phyloP scores from a whole-genome alignment of 2,797 vertebrate genomes.

The Furcifer pardalis region DNA sequence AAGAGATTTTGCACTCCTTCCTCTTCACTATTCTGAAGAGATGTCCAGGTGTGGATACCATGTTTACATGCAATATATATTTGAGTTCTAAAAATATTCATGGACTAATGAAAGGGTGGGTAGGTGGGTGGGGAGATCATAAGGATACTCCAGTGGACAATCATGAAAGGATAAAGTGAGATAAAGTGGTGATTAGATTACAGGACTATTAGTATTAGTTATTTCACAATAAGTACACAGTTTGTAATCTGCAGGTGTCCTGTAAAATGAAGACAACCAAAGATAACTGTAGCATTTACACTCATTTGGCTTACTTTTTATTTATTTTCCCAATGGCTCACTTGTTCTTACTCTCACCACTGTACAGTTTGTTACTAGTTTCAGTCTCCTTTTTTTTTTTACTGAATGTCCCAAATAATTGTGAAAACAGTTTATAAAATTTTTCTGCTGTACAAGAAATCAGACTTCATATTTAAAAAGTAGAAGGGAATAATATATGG shows the following conservation, averaged over 20 bases:
- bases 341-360: slow-evolving; percentile 30
- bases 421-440: slow-evolving; percentile 53
- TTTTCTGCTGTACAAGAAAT: slow-evolving; percentile 38
- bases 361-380: slow-evolving; percentile 34
- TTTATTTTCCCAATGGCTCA: slow-evolving; percentile 23
- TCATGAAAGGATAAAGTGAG: neutral
- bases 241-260: slow-evolving; percentile 15
- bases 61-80: neutral
- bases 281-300: slow-evolving; percentile 24
- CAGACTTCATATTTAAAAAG: slow-evolving; percentile 16
- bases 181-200: slow-evolving; percentile 13
- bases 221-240: neutral
- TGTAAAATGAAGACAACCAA: neutral
- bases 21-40: neutral
- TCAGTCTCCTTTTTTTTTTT: slow-evolving; percentile 46
- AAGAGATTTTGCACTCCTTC: neutral
- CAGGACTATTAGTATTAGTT: slow-evolving; percentile 14
- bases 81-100: neutral
- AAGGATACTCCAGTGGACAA: neutral
- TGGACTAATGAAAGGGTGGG: neutral
- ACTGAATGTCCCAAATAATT: slow-evolving; percentile 43
- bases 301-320: slow-evolving; percentile 30
- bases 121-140: neutral
- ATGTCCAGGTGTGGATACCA: neutral
- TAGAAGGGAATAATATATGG: neutral